Evolutionary conservation across 2,797 vertebrate genomes (phyloP).

Genomic region (Pseudochirops corinnae): DNA sequence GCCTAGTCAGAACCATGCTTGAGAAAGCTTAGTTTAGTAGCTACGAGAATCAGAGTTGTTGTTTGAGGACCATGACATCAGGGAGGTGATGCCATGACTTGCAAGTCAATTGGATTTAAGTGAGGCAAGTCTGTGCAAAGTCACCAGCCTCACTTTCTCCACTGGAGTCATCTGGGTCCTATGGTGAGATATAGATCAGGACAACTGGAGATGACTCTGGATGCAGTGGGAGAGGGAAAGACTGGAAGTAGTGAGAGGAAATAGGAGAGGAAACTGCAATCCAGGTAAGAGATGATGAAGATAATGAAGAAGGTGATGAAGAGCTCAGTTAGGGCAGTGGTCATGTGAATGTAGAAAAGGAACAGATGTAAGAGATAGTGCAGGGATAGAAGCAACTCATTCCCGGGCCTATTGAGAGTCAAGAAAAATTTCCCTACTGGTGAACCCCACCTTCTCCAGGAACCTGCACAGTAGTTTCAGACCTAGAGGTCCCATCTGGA

Average conservation of each 20-base stretch:
- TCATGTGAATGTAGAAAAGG: not conserved
- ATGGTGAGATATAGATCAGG: too few species aligned
- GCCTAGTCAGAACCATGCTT: not conserved
- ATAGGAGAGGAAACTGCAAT: not conserved
- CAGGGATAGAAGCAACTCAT: not conserved
- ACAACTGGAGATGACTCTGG: too few species aligned
- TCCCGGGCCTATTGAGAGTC: not conserved
- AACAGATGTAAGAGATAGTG: not conserved
- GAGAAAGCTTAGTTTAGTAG: not conserved
- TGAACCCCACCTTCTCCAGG: not conserved
- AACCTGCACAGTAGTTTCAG: not conserved
- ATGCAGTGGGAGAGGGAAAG: not conserved
- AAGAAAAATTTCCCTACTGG: not conserved
- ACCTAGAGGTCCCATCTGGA: not conserved
- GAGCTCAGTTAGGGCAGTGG: not conserved
- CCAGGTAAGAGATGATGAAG: not conserved
- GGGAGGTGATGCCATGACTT: too few species aligned
- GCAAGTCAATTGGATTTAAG: too few species aligned
- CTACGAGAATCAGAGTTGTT: not conserved
- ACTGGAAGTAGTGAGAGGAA: not conserved
- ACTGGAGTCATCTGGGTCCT: too few species aligned
- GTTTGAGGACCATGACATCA: too few species aligned
- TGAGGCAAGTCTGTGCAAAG: too few species aligned
- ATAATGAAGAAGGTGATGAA: not conserved
- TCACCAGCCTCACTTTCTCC: too few species aligned